Evolutionary conservation across 2,797 vertebrate genomes (phyloP).

Genomic region (Antennarius maculatus): DNA sequence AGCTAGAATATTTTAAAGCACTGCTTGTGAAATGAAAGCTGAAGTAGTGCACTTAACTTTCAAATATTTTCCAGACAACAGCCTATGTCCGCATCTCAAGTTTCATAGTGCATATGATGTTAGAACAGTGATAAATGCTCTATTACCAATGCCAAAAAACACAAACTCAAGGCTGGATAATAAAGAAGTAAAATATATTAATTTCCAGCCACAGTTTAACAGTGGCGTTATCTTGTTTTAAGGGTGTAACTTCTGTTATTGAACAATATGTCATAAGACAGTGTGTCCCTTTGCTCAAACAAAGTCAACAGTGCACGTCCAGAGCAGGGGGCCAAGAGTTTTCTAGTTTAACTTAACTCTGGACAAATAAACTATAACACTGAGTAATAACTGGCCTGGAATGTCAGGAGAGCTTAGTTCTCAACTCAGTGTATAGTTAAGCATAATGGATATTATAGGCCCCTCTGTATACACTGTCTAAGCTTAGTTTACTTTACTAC

Average conservation of each 20-base stretch:
- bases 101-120: slow-evolving; percentile 30
- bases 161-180: slow-evolving; percentile 46
- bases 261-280: slow-evolving; percentile 90
- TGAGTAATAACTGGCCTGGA: slow-evolving; percentile 92
- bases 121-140: slow-evolving; percentile 42
- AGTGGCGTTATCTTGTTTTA: slow-evolving; percentile 76
- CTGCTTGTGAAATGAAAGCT: slow-evolving; percentile 18
- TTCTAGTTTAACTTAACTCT: slow-evolving; percentile 92
- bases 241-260: slow-evolving; percentile 84
- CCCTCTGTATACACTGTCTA: slow-evolving; percentile 71
- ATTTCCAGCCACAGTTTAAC: slow-evolving; percentile 60
- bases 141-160: slow-evolving; percentile 45
- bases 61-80: slow-evolving; percentile 53
- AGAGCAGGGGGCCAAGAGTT: slow-evolving; percentile 69
- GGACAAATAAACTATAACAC: slow-evolving; percentile 93
- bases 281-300: slow-evolving; percentile 89
- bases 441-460: slow-evolving; percentile 81
- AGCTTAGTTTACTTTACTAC: slow-evolving; percentile 75
- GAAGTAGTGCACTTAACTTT: slow-evolving; percentile 22
- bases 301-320: slow-evolving; percentile 83
- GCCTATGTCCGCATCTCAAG: slow-evolving; percentile 24
- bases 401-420: slow-evolving; percentile 84
- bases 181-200: slow-evolving; percentile 26
- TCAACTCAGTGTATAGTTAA: slow-evolving; percentile 76
- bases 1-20: slow-evolving; percentile 8